Evolutionary conservation across 2,113 vertebrate species (phyloP).

Genomic region (Chionomys nivalis): DNA sequence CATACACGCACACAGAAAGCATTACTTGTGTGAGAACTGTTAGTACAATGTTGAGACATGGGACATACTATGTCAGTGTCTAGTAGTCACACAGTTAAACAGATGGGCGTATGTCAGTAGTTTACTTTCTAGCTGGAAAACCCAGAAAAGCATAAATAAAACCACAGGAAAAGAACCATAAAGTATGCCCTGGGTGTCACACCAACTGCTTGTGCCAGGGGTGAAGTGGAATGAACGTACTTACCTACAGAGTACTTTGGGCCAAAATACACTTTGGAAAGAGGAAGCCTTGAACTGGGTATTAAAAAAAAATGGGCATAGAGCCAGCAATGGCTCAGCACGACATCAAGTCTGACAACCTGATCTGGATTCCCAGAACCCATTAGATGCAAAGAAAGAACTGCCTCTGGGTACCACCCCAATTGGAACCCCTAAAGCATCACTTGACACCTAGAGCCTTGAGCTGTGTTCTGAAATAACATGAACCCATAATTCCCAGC

Average conservation of each 20-base stretch:
- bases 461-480: not conserved
- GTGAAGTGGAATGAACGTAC: not conserved
- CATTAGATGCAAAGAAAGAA: not conserved
- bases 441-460: not conserved
- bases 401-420: not conserved
- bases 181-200: not conserved
- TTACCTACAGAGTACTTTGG: not conserved
- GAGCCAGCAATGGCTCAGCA: no score
- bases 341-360: not conserved
- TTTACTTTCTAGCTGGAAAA: not conserved
- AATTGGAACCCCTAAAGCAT: not conserved
- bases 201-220: not conserved
- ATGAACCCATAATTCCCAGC: not conserved
- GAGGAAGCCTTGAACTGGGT: not conserved
- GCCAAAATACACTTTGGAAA: not conserved
- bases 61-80: not conserved
- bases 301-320: not conserved
- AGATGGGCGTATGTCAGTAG: not conserved
- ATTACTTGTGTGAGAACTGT: not conserved
- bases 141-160: not conserved
- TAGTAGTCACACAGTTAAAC: not conserved
- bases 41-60: not conserved
- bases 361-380: not conserved
- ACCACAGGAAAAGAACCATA: not conserved
- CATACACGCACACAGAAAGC: not conserved